Evolutionary conservation across 2,113 vertebrate genomes (phyloP).

Genomic region (Corydoras sp.): DNA sequence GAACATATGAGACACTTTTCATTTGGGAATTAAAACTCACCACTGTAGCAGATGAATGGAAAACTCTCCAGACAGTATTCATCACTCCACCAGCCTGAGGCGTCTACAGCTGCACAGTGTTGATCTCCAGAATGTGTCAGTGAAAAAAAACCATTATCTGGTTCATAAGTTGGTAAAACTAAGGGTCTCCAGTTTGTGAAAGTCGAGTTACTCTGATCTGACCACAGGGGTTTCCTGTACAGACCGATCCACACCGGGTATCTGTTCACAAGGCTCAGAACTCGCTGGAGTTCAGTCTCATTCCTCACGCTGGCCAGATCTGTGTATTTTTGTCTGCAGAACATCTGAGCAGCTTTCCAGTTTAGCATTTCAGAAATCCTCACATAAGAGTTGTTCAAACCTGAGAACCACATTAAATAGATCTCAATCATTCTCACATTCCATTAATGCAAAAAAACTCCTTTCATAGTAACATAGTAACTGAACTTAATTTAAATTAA

Average conservation of each 20-base stretch:
- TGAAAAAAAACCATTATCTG: constrained; percentile 16
- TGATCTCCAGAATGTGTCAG: not conserved
- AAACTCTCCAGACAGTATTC: constrained; percentile 17
- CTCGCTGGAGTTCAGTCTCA: constrained; percentile 2
- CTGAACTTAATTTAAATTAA: too few relatives aligned
- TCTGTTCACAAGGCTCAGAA: not conserved
- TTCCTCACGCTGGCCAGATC: constrained; percentile 39
- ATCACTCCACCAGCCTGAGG: constrained; percentile 25
- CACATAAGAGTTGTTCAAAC: constrained; percentile 3
- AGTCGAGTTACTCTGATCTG: constrained; percentile 12
- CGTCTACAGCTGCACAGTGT: constrained; percentile 9
- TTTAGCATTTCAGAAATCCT: rapidly evolving
- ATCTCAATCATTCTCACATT: not conserved
- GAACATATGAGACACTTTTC: not conserved
- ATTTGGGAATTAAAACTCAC: constrained; percentile 4
- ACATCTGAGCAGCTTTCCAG: not conserved
- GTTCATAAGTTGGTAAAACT: not conserved
- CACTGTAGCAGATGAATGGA: constrained; percentile 30
- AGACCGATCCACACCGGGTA: constrained; percentile 43
- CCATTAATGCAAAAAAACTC: too few relatives aligned
- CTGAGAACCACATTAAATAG: not conserved
- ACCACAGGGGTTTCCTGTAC: constrained; percentile 43
- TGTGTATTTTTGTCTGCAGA: constrained; percentile 30
- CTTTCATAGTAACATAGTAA: too few relatives aligned
- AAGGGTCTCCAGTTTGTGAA: constrained; percentile 39